Evolutionary conservation across 1,140 invertebrate species (phyloP).

Genomic region (Brachionus manjavacas): DNA sequence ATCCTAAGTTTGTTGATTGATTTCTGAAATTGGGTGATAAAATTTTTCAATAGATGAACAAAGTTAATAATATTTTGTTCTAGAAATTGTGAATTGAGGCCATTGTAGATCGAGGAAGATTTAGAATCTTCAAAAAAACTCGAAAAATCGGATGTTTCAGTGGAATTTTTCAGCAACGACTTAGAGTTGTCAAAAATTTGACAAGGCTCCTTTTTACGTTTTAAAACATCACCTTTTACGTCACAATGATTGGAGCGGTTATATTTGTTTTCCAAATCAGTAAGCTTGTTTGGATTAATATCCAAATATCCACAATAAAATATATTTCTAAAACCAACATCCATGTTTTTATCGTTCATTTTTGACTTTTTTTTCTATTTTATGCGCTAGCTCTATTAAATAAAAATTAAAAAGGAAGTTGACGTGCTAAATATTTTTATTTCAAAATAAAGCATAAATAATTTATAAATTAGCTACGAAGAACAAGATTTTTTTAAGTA

Average conservation of each 20-base stretch:
- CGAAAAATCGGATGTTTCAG: background rate
- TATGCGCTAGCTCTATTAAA: background rate
- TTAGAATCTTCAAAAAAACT: background rate
- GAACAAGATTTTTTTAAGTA: background rate
- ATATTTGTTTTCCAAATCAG: background rate
- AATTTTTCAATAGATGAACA: background rate
- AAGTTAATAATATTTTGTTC: background rate
- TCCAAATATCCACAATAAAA: background rate
- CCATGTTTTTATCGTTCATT: background rate
- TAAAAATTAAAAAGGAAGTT: constrained; percentile 14
- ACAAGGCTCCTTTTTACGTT: background rate
- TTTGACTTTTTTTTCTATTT: background rate
- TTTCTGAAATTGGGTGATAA: background rate
- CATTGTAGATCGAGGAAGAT: background rate
- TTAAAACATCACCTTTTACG: background rate
- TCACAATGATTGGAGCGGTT: background rate
- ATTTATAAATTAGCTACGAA: background rate
- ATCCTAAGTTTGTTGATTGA: background rate
- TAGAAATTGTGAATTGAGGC: background rate
- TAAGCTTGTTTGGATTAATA: background rate
- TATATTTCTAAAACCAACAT: background rate
- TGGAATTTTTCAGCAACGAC: background rate
- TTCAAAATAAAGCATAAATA: background rate
- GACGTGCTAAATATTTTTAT: background rate
- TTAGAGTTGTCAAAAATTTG: background rate